Evolutionary conservation across 2,797 vertebrate species (phyloP), one percentile per base, ranked within the genome.

Genomic region (Pelobates cultripes): DNA sequence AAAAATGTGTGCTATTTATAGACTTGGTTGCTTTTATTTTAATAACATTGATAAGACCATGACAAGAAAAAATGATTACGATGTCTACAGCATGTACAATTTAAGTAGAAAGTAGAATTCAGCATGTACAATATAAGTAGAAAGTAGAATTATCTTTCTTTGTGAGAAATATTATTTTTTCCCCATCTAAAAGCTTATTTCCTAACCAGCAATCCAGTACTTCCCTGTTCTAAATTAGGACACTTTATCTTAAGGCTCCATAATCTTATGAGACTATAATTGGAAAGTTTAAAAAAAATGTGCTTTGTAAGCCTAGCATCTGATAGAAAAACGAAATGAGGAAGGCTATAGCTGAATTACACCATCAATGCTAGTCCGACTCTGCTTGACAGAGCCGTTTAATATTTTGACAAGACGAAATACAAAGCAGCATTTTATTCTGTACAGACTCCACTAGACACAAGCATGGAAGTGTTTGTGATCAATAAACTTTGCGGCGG

Each of bases 371-470:
- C 90, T 89, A 90, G 92, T 92, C 94, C 91, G 93, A 92, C 95
- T 94, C 93, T 77, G 90, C 94, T 95, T 96, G 96, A 97, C 95
- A 95, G 94, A 95, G 94, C 94, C 94, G 95, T 95, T 95, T 95
- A 96, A 96, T 96, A 96, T 96, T 96, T 96, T 97, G 95, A 97
- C 96, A 97, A 95, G 93, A 94, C 93, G 95, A 96, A 97, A 97
- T 97, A 99, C 96, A 98, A 97, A 97, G 95, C 96, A 94, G 92
- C 93, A 94, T 96, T 97, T 96, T 96, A 96, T 97, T 96, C 96
- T 93, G 94, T 91, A 93, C 94, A 96, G 95, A 97, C 95, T 96
- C 96, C 94, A 94, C 92, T 93, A 95, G 95, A 95, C 93, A 95
- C 94, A 93, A 94, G 94, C 94, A 94, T 93, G 95, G 94, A 96